Base-by-base conservation (phyloP, 1,140 invertebrate species). In the Parasteatoda tepidariorum region DNA sequence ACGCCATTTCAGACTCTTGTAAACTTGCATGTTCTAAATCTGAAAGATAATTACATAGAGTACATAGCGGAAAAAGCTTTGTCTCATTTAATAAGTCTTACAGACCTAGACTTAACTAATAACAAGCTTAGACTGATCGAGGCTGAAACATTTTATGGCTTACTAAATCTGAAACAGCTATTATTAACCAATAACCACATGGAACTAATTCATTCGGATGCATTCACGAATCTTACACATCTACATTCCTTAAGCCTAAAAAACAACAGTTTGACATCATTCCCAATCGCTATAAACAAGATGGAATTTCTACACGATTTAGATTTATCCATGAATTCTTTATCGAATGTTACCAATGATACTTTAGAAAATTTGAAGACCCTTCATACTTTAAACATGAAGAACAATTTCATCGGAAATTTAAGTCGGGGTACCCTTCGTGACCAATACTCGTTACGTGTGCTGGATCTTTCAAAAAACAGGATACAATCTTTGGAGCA, bases 321-420 rank as follows among this genome's bases (percentile, higher is more conserved):
- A 31, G 95, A 97, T 87, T 89, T 97, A 84, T 95, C 95, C n/a
- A 94, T 95, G 89, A 97, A 97, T 90, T 93, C 94, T 88, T 96
- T 97, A 87, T 92, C 84, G 5, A 83, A 82, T 15, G 62, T 84
- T 33, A 85, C 68, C 30, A 84, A 84, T 55, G 67, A 71, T 55
- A 81, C 82, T 9, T 81, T 84, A 24, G 61, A 74, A 61, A 75
- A 83, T 24, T 89, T 96, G 13, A 93, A 94, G 87, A 94, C 96
- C 88, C 90, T 97, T 26, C 95, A 94, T 3, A 94, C 94, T 0
- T 89, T 97, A 22, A 89, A 95, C 74, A 86, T 96, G 76, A 95
- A 95, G 84, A 94, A 95, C 84, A 97, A 97, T 88, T 89, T 91
- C 54, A 92, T 93, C 13, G 92, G 92, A 4, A 91, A 92, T 13